Percentiles rank a stretch among this genome's conserved stretches.
Evolutionary conservation across 1,140 invertebrate species (phyloP).

Genomic region (Oryzaephilus surinamensis): DNA sequence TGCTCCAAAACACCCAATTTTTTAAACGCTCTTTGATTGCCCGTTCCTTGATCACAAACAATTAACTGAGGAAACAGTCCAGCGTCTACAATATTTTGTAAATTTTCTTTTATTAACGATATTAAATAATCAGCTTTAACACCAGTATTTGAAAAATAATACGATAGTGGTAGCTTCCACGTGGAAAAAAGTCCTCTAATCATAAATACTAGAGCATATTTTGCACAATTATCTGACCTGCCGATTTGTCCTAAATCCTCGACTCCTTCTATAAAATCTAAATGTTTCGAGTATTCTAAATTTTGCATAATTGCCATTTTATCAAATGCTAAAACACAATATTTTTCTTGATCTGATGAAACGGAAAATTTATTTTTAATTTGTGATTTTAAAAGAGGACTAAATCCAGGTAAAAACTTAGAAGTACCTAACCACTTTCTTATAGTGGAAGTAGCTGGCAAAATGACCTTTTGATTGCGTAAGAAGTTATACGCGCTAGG

Average conservation of each 20-base stretch:
- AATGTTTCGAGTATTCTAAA: not conserved
- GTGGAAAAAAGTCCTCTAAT: not conserved
- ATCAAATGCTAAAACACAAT: not conserved
- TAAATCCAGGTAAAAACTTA: not conserved
- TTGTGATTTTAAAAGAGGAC: not conserved
- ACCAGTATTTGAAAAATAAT: not conserved
- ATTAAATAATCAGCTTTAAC: not conserved
- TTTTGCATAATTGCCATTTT: not conserved
- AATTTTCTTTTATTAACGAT: not conserved
- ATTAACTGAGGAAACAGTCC: not conserved
- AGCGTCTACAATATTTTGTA: not conserved
- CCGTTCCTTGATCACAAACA: conserved; percentile 4
- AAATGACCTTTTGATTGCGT: not conserved
- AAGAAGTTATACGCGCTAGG: conserved; percentile 1
- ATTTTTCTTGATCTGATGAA: too few species aligned
- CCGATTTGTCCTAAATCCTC: conserved; percentile 1
- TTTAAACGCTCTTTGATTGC: conserved; percentile 1
- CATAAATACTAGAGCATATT: conserved; percentile 2
- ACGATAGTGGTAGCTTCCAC: conserved; percentile 1
- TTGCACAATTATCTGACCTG: not conserved
- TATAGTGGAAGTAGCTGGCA: not conserved
- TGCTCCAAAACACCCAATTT: too few species aligned
- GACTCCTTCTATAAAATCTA: conserved; percentile 2
- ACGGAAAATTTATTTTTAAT: not conserved
- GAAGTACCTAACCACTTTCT: conserved; percentile 1